Percentiles rank a stretch among this genome's conserved stretches.
Conservation (phyloP, 2,888 invertebrate genomes). For the Sesamia inferens region DNA sequence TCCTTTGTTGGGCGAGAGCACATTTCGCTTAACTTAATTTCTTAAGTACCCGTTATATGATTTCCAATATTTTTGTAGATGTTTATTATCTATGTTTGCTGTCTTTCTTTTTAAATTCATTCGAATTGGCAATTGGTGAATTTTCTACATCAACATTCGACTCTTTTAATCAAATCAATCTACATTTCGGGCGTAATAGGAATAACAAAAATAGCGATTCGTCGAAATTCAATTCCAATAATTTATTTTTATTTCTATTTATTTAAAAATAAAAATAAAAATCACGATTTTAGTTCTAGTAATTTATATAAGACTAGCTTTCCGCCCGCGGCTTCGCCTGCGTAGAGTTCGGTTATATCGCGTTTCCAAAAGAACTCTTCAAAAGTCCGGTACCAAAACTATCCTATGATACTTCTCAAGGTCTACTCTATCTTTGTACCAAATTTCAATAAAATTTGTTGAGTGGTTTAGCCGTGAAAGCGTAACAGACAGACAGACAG, state of each 20-base stretch:
- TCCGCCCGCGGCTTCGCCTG: too few relatives aligned
- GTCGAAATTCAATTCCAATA: not conserved
- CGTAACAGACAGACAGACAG: too few relatives aligned
- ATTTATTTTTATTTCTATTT: not conserved
- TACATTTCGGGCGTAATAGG: not conserved
- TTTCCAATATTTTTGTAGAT: slow-evolving; percentile 68
- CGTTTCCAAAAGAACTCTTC: too few relatives aligned
- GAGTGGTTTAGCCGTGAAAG: too few relatives aligned
- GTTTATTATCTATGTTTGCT: slow-evolving; percentile 55
- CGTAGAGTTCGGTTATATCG: too few relatives aligned
- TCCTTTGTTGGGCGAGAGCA: slow-evolving; percentile 68
- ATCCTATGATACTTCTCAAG: too few relatives aligned
- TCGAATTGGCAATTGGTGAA: not conserved
- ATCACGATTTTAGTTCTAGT: not conserved
- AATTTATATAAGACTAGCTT: not conserved
- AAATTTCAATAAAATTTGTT: too few relatives aligned
- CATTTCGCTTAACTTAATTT: slow-evolving; percentile 73
- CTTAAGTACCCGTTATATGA: slow-evolving; percentile 71
- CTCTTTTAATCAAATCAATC: not conserved
- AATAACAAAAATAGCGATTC: not conserved
- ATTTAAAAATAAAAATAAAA: not conserved
- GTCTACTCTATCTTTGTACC: too few relatives aligned
- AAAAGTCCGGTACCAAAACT: too few relatives aligned
- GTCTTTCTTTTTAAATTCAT: slow-evolving; percentile 3
- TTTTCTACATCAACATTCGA: not conserved